Base-by-base conservation (phyloP, 1,140 invertebrate species). In the Ceratina japonica region DNA sequence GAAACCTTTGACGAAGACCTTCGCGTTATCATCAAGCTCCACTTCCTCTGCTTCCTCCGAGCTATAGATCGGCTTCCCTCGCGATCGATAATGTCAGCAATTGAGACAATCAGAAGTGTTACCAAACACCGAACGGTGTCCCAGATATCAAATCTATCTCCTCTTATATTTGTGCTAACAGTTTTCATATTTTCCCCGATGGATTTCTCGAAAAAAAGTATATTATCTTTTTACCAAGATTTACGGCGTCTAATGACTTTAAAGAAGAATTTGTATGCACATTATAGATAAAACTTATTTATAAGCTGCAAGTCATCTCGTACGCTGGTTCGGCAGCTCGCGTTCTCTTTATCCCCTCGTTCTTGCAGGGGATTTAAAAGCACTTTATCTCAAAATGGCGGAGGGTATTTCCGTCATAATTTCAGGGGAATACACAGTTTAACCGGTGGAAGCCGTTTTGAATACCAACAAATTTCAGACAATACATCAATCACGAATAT, bases 21-120 rank as follows among this genome's bases (percentile, higher is more conserved):
- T 54, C 61, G n/a, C 58, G 79, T 85, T 74, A 84, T 85, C 83
- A 72, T 72, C 78, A 69, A 70, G 78, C 82, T 84, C 64, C 61
- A 69, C 69, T 73, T 84, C 37, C 82, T 62, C 31, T n/a, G 73
- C 51, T 78, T 70, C 77, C 58, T 62, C 69, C 27, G 64, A 16
- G 61, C 72, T 56, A 18, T 54, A 56, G 27, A 77, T 76, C 54
- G 66, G 77, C 76, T 85, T 81, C 63, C 81, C 78, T 52, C 27
- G 37, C 76, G 61, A 15, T 49, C 75, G 22, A 71, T 72, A 51
- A 10, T 59, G 49, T 78, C 56, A 52, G 58, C 66, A 75, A 81
- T 82, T 73, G 56, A 44, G 52, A 37, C 69, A 83, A 77, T 83
- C 81, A 83, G 63, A 70, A 24, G n/a, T 31, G 62, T 37, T 27